Evolutionary conservation across 2,113 vertebrate genomes (phyloP).

Genomic region (Nyctibius bracteatus): DNA sequence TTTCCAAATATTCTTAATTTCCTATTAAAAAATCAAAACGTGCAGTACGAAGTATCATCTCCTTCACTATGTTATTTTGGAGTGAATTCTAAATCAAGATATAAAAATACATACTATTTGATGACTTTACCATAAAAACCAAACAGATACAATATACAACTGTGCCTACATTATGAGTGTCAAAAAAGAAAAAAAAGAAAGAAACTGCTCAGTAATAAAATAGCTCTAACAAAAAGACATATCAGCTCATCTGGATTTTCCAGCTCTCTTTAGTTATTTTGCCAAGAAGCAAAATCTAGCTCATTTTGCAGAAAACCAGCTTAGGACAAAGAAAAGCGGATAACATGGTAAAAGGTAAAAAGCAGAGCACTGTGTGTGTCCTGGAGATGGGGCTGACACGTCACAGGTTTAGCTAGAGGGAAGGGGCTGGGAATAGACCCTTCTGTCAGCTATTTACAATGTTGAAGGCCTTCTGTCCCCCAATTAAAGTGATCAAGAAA

Average conservation of each 20-base stretch:
- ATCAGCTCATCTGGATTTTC: slow-evolving; percentile 18
- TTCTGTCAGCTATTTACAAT: slow-evolving; percentile 62
- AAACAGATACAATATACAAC: neutral
- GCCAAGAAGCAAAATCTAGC: slow-evolving; percentile 29
- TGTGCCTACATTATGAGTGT: neutral
- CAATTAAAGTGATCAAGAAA: slow-evolving; percentile 63
- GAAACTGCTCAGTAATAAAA: neutral
- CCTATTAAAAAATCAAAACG: slow-evolving; percentile 37
- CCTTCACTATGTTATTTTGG: slow-evolving; percentile 13
- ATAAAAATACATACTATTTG: slow-evolving; percentile 24
- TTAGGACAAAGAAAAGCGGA: neutral
- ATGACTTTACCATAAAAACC: neutral
- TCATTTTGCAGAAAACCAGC: slow-evolving; percentile 47
- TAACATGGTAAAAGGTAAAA: slow-evolving; percentile 36
- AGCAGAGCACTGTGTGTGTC: neutral
- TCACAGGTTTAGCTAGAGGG: slow-evolving; percentile 43
- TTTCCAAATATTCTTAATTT: slow-evolving; percentile 69
- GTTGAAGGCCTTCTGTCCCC: slow-evolving; percentile 55
- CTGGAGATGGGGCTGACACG: neutral
- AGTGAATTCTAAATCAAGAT: slow-evolving; percentile 12
- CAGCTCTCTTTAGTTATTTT: neutral
- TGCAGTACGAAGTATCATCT: slow-evolving; percentile 36
- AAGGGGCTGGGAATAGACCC: slow-evolving; percentile 31
- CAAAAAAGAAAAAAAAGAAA: neutral
- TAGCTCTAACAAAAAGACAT: slow-evolving; percentile 21